Conservation (phyloP, 2,113 vertebrate genomes). For the Ciconia maguari region DNA sequence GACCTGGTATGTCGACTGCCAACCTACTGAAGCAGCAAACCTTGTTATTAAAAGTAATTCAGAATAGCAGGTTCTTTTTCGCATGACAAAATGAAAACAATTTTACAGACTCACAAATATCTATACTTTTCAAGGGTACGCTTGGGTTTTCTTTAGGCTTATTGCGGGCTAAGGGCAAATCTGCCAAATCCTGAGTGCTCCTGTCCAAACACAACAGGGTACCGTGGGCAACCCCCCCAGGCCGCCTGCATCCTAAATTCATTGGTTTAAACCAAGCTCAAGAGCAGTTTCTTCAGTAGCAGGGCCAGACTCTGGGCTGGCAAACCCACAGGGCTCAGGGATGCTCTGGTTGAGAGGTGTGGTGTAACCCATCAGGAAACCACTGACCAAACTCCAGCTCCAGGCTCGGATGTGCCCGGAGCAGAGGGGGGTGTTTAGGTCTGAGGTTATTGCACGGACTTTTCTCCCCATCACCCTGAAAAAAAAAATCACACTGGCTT, state of each 20-base stretch:
- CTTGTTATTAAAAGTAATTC: neutral
- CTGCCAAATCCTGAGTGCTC: neutral
- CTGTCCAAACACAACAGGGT: neutral
- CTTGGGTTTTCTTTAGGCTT: neutral
- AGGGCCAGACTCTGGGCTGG: neutral
- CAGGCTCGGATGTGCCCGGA: neutral
- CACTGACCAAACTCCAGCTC: neutral
- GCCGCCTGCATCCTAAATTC: neutral
- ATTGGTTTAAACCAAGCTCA: neutral
- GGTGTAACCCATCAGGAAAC: neutral
- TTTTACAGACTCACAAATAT: rapidly evolving
- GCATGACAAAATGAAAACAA: neutral
- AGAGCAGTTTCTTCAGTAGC: neutral
- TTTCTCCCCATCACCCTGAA: neutral
- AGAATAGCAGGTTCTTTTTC: neutral
- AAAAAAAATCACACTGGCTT: rapidly evolving
- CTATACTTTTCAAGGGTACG: neutral
- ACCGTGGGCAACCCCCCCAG: rapidly evolving
- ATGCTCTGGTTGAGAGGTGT: neutral
- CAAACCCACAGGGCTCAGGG: neutral
- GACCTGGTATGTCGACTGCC: neutral
- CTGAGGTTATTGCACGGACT: neutral
- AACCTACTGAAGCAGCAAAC: neutral
- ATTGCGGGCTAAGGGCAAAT: neutral
- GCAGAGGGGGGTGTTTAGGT: neutral